Evolutionary conservation across 1,140 invertebrate genomes (phyloP).

Genomic region (Papilio polytes): DNA sequence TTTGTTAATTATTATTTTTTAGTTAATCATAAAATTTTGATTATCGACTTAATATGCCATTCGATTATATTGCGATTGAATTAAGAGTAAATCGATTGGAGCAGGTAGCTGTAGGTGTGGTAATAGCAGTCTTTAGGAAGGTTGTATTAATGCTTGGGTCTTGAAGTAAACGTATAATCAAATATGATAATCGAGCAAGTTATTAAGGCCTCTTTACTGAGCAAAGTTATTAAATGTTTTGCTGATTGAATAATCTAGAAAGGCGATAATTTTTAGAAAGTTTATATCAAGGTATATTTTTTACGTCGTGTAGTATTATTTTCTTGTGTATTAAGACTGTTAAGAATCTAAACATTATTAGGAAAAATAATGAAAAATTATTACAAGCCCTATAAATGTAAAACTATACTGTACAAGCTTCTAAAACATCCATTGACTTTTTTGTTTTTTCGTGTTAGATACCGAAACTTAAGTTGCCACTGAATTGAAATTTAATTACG

Average conservation of each 20-base stretch:
- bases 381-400: too few relatives aligned
- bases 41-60: too few relatives aligned
- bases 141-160: not conserved
- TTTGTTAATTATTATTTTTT: too few relatives aligned
- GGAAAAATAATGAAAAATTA: too few relatives aligned
- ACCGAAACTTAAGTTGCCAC: not conserved
- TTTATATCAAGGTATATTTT: too few relatives aligned
- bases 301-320: too few relatives aligned
- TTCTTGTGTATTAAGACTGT: too few relatives aligned
- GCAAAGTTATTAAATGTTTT: not conserved
- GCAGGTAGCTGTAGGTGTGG: not conserved
- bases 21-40: too few relatives aligned
- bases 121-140: not conserved
- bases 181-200: not conserved
- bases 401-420: too few relatives aligned
- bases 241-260: not conserved
- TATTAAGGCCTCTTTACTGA: not conserved
- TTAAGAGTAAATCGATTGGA: not conserved
- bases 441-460: not conserved
- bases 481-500: slow-evolving; percentile 15
- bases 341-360: too few relatives aligned
- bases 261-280: not conserved
- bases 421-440: not conserved
- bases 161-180: not conserved
- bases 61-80: too few relatives aligned